A percentile compares a stretch with the other conserved stretches of the same genome.
Conservation (phyloP, 2,113 vertebrate genomes). For the Onychorhynchus coronatus region DNA sequence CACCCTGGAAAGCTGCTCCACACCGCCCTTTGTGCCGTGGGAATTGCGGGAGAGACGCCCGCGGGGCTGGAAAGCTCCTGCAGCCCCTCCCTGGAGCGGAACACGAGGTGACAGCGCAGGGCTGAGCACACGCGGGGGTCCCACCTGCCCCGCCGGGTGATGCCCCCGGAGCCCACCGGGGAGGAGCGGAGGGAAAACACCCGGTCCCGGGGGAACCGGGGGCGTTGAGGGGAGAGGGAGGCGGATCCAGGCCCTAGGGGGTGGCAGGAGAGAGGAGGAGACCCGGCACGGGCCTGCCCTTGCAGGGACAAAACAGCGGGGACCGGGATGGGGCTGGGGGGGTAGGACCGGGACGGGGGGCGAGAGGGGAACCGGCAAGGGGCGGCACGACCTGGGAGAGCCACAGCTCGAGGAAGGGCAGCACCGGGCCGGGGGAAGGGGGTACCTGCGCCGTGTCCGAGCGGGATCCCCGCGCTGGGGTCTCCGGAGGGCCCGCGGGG, state of each 20-base stretch:
- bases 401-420: background rate
- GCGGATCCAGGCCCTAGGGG: background rate
- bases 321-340: background rate
- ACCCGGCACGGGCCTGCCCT: background rate
- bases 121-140: background rate
- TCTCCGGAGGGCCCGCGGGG: background rate
- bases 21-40: accelerated
- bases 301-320: background rate
- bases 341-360: background rate
- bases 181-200: background rate
- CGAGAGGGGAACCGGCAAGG: too few species aligned
- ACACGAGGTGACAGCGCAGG: background rate
- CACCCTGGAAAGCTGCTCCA: background rate
- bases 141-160: accelerated
- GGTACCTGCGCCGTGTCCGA: conserved; percentile 14
- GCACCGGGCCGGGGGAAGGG: background rate
- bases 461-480: background rate
- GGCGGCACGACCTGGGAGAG: background rate
- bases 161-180: accelerated
- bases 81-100: background rate
- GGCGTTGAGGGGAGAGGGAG: too few species aligned
- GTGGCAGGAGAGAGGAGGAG: too few species aligned
- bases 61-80: background rate
- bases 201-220: accelerated
- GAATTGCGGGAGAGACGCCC: background rate